phyloP scores from a whole-genome alignment of 2,113 vertebrate genomes.

The Apodemus speciosus region DNA sequence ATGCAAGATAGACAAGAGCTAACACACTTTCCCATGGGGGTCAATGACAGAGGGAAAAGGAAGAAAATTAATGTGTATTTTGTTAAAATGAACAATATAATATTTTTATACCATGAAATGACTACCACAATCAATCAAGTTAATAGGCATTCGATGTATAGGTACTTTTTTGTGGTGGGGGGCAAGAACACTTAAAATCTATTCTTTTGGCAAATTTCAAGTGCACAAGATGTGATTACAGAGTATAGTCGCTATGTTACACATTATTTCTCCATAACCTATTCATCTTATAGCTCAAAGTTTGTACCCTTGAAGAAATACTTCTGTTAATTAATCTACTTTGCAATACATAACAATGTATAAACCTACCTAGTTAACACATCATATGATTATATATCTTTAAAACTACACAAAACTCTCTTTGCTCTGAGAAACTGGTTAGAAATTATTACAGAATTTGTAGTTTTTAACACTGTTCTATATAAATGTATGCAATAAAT shows the following conservation, averaged over 20 bases:
- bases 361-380: not conserved
- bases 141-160: not conserved
- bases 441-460: slow-evolving; percentile 30
- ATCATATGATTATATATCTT: not conserved
- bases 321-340: not conserved
- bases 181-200: not conserved
- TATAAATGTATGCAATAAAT: not conserved
- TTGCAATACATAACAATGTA: not conserved
- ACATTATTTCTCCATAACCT: not conserved
- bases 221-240: not conserved
- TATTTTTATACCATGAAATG: not conserved
- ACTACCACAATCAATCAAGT: not conserved
- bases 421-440: slow-evolving; percentile 1
- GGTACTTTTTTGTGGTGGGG: not conserved
- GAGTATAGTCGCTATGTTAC: no score
- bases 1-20: not conserved
- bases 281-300: not conserved
- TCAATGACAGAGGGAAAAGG: not conserved
- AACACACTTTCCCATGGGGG: not conserved
- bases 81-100: not conserved
- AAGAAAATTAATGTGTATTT: not conserved
- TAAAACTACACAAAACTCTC: not conserved
- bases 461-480: not conserved
- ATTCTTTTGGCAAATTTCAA: not conserved
- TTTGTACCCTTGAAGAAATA: not conserved